Conservation (phyloP, 1,140 invertebrate genomes). For the Lysiphlebus fabarum region DNA sequence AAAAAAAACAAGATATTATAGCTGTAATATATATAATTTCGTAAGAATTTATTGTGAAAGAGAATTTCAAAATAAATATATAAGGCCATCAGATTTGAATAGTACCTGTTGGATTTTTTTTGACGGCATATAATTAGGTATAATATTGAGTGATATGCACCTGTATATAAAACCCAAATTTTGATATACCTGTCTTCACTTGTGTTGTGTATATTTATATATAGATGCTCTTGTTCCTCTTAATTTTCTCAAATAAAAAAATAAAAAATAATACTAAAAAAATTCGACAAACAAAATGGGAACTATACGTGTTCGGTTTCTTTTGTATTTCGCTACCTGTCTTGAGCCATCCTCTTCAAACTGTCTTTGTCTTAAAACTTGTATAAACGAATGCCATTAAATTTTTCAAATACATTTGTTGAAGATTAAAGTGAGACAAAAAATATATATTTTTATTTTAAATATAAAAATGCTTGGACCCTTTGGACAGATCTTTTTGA, state of each 20-base stretch:
- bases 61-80: not conserved
- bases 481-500: constrained; percentile 45
- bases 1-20: not conserved
- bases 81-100: constrained; percentile 26
- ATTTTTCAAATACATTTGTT: not conserved
- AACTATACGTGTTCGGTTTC: constrained; percentile 35
- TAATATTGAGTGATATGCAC: constrained; percentile 39
- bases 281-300: constrained; percentile 36
- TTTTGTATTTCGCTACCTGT: constrained; percentile 53
- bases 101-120: constrained; percentile 28
- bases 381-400: not conserved
- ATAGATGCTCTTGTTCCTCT: not conserved
- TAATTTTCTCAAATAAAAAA: not conserved
- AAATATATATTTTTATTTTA: constrained; percentile 26
- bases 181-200: constrained; percentile 38
- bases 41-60: not conserved
- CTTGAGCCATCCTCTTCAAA: constrained; percentile 46
- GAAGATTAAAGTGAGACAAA: constrained; percentile 7
- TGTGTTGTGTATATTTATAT: constrained; percentile 8
- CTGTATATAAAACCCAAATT: constrained; percentile 4
- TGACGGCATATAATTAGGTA: constrained; percentile 40
- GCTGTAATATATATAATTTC: not conserved
- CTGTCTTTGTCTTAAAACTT: constrained; percentile 22
- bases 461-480: constrained; percentile 6
- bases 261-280: constrained; percentile 2